Base-by-base conservation (phyloP, 2,797 vertebrate species). In the Siniperca scherzeri region DNA sequence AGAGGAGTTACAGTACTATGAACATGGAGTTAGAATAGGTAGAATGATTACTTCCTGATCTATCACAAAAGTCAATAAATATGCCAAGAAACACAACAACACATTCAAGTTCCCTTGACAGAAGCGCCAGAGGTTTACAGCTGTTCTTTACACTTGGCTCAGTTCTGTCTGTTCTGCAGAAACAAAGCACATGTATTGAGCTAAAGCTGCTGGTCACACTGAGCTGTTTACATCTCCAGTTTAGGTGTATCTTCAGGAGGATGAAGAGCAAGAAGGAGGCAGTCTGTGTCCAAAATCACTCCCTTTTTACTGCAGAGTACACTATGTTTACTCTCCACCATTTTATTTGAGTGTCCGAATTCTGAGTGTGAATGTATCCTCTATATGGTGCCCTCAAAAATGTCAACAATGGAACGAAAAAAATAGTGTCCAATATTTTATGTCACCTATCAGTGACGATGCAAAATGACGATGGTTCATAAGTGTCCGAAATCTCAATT, bases 41-140 rank as follows among this genome's bases (percentile, higher is more conserved):
- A 88, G 78, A 87, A 81, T 61, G 65, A 85, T 84, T 82, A 90
- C 75, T 83, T 87, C 74, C 84, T 83, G 61, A 80, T 83, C 87
- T 55, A 78, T 90, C 84, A 93, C 87, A 84, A 81, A 85, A 85
- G 74, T 91, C 80, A 85, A 83, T 89, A 86, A 88, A 85, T 83
- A 91, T 82, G 79, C 65, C 73, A 72, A 85, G 65, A 79, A 46
- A 89, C 64, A 87, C 68, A 70, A 80, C 77, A 81, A 70, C 40
- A 86, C 74, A 77, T 71, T 78, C 69, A 72, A 48, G 42, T 61
- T 87, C 64, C 64, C 71, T 65, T 82, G 25, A 80, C 66, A 66
- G 68, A 77, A 82, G 70, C 81, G 77, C 62, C 71, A 81, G 64
- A 87, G 57, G 73, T 87, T 86, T 64, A 85, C 78, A 89, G 62